Base-by-base conservation (phyloP, 2,888 invertebrate species). In the Philereme transversata region DNA sequence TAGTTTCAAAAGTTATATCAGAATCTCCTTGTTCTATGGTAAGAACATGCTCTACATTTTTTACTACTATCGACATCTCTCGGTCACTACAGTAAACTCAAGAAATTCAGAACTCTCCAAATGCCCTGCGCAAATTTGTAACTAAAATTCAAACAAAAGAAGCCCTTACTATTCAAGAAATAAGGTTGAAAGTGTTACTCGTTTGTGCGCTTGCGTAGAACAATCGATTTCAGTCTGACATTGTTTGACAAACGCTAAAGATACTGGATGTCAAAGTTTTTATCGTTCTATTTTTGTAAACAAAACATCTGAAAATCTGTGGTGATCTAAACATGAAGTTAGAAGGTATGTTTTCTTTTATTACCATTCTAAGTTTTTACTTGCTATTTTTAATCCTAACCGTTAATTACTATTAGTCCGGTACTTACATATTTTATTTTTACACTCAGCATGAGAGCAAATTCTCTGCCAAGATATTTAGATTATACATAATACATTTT, bases 151-250 rank as follows among this genome's bases (percentile, higher is more conserved):
- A 38, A 3, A 10, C 5, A 7, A 51, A 66, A 69, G 49, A 52
- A 55, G 66, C 61, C 63, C 68, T 73, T 65, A 54, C 47, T 4
- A 0, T 0, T 0, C 0, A 0, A 0, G 0, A 0, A 0, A 44
- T 78, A 81, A 71, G 59, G 67, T 58, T 7, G 1, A 62, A 60
- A 68, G 78, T 0, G 48, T 2, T n/a, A 64, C 67, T 5, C 34
- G 1, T 4, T 4, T 65, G 67, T 65, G 81, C 90, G 89, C 90
- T 45, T 88, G 90, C 90, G 90, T 83, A 70, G 68, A 83, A 69
- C 71, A 75, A 90, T 89, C 78, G 90, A 90, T 90, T 88, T 83
- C 73, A 58, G 77, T 66, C 67, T 82, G 81, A 79, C 83, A 81
- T 68, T 63, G 69, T 71, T 67, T 84, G 84, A 83, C 83, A 73